Base-by-base conservation (phyloP, 2,797 vertebrate species). In the Novumbra hubbsi region DNA sequence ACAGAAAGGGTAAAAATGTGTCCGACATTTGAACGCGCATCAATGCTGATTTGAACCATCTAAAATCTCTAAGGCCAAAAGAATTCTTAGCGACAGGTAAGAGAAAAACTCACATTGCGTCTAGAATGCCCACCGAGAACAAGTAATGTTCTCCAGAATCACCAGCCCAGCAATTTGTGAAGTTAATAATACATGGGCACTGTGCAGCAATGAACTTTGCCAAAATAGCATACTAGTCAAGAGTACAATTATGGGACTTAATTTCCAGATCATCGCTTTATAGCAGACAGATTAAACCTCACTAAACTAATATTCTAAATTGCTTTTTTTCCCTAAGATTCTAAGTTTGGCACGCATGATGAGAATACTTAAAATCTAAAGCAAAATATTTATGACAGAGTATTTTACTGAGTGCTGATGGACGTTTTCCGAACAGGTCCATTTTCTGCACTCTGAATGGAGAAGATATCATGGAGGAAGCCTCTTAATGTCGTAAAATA, bases 141-240 rank as follows among this genome's bases (percentile, higher is more conserved):
- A 55, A 52, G 28, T 49, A 41, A 78, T 69, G 32, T 30, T 69
- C 57, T 17, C 76, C 57, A 17, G 68, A 63, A n/a, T 70, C 52
- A 49, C 76, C 45, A 65, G 71, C 66, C 67, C 45, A 69, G 71
- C 48, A 64, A 64, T 74, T 55, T 64, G 5, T 19, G 49, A 49
- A 55, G 41, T 64, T 73, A 77, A 77, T 77, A 64, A 71, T 72
- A 69, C 65, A 72, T 72, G 69, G 74, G 73, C 75, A 71, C 41
- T 15, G 50, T 52, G 60, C 65, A 27, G 64, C 71, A 77, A 60
- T 66, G 68, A 55, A 48, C 76, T 70, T 60, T 50, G 19, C 72
- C 69, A 34, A 30, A 66, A 41, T 64, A 49, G 70, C 41, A 24
- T 45, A 60, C 52, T 60, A 11, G 38, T 48, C 52, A 16, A 45